A percentile compares a stretch with the other conserved stretches of the same genome.
Conservation (phyloP, 1,140 invertebrate genomes). For the Phocides pigmalion region DNA sequence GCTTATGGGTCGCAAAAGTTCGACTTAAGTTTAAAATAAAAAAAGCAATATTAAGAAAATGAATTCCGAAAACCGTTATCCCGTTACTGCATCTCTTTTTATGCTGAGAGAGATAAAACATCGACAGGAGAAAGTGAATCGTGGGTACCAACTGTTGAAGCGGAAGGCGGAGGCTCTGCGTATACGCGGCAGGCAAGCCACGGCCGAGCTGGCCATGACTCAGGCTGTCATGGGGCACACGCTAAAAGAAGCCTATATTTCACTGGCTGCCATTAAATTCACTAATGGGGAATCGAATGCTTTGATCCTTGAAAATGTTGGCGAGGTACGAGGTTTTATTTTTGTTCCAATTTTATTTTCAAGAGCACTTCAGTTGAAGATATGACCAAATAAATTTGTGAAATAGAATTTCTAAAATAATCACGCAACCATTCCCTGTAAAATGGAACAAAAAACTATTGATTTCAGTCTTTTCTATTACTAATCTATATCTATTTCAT, state of each 20-base stretch:
- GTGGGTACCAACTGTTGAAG: slow-evolving; percentile 98
- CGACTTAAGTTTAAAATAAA: too few relatives aligned
- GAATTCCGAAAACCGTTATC: slow-evolving; percentile 73
- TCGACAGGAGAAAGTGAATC: slow-evolving; percentile 97
- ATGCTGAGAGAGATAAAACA: slow-evolving; percentile 87
- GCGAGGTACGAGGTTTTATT: slow-evolving; percentile 90
- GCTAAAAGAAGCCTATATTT: slow-evolving; percentile 99
- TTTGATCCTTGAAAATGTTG: slow-evolving; percentile 98
- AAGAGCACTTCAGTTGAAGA: too few relatives aligned
- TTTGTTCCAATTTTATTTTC: too few relatives aligned
- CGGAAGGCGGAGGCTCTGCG: slow-evolving; percentile 99
- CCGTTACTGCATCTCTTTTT: slow-evolving; percentile 69
- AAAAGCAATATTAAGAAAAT: slow-evolving; percentile 43
- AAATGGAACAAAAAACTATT: too few relatives aligned
- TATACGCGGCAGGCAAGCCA: slow-evolving; percentile 96
- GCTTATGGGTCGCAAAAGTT: too few relatives aligned
- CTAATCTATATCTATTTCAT: too few relatives aligned
- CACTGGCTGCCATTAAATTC: slow-evolving; percentile 99
- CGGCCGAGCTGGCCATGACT: slow-evolving; percentile 91
- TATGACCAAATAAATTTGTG: too few relatives aligned
- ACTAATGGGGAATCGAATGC: slow-evolving; percentile 99
- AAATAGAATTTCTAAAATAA: too few relatives aligned
- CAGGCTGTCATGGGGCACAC: slow-evolving; percentile 99
- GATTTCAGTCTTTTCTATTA: too few relatives aligned
- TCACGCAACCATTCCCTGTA: too few relatives aligned